A percentile compares a stretch with the other conserved stretches of the same genome.
Conservation (phyloP, 53 echinoderm and acorn worm genomes). For the Paracentrotus lividus region DNA sequence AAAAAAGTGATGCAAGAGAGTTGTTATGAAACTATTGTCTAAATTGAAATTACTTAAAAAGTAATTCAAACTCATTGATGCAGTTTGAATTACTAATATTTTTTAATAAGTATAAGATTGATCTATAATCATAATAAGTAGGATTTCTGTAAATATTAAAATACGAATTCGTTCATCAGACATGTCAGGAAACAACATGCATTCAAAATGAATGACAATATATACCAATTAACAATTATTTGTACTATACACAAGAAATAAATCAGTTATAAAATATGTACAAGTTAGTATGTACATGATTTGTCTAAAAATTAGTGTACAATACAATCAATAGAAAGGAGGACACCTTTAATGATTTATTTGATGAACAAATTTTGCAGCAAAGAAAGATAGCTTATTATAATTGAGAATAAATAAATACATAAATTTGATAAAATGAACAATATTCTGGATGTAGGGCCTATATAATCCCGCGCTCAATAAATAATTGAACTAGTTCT, state of each 20-base stretch:
- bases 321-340: background rate
- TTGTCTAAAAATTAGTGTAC: background rate
- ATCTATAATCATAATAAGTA: no score
- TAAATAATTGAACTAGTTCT: no score
- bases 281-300: background rate
- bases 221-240: background rate
- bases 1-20: no score
- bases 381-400: background rate
- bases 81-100: no score
- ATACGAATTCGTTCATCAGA: background rate
- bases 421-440: background rate
- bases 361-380: background rate
- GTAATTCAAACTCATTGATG: no score
- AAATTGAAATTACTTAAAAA: no score
- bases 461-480: no score
- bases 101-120: no score
- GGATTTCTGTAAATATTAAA: background rate
- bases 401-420: background rate
- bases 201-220: background rate
- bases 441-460: no score
- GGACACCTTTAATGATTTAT: background rate
- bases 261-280: conserved; percentile 26
- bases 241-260: background rate
- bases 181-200: background rate
- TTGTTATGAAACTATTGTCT: no score